Conservation (phyloP, 2,113 vertebrate species). For the Pteruthius melanotis region DNA sequence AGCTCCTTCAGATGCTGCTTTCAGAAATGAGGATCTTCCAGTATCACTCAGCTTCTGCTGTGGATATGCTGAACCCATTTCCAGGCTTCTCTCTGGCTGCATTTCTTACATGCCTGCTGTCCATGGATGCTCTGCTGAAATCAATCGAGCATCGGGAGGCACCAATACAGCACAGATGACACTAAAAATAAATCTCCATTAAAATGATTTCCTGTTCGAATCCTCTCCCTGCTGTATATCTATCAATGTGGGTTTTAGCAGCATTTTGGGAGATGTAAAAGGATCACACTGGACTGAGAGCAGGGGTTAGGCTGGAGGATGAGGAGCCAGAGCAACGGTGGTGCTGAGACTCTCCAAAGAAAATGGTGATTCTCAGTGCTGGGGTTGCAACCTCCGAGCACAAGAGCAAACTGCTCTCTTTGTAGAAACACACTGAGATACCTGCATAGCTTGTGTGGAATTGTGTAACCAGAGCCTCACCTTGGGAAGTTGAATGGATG, state of each 20-base stretch:
- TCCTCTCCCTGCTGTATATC: not conserved
- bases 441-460: not conserved
- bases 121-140: not conserved
- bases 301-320: not conserved
- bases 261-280: not conserved
- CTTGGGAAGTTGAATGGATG: not conserved
- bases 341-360: not conserved
- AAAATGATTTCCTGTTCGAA: not conserved
- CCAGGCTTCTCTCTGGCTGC: not conserved
- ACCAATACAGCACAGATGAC: not conserved
- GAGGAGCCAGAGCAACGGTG: not conserved
- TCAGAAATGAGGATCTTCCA: not conserved
- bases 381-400: not conserved
- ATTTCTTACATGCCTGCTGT: not conserved
- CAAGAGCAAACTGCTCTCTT: not conserved
- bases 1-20: not conserved
- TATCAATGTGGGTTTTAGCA: not conserved
- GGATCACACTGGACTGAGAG: not conserved
- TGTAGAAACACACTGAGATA: not conserved
- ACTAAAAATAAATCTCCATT: conserved; percentile 21
- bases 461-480: not conserved
- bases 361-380: not conserved
- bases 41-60: not conserved
- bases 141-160: not conserved
- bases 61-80: not conserved